A percentile compares a stretch with the other conserved stretches of the same genome.
phyloP scores from a whole-genome alignment of 2,113 vertebrate species.

The Stictonetta naevosa region DNA sequence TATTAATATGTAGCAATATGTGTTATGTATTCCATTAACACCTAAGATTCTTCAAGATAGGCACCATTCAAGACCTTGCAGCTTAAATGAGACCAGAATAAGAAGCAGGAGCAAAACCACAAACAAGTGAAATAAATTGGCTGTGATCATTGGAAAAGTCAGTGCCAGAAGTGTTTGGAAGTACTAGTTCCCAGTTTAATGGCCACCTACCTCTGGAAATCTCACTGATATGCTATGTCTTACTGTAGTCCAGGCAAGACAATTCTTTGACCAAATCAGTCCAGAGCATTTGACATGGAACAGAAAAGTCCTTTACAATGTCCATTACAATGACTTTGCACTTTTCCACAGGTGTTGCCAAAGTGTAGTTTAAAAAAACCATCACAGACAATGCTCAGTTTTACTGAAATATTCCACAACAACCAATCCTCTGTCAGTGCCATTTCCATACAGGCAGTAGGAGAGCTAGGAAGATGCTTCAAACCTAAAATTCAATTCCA shows the following conservation, averaged over 20 bases:
- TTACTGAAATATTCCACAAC: background rate
- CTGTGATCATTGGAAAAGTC: background rate
- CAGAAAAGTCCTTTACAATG: background rate
- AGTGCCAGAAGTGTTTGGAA: background rate
- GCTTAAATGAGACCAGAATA: background rate
- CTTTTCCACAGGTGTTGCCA: background rate
- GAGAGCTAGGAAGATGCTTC: background rate
- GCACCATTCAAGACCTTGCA: background rate
- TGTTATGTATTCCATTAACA: background rate
- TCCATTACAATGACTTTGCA: background rate
- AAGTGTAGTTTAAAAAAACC: background rate
- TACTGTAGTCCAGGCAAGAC: background rate
- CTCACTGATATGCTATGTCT: background rate
- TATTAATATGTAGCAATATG: background rate
- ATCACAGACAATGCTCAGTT: background rate
- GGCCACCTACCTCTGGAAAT: background rate
- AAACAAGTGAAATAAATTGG: background rate
- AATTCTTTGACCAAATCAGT: background rate
- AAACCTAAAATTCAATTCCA: background rate
- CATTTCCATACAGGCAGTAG: background rate
- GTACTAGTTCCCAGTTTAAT: background rate
- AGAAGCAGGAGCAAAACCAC: background rate
- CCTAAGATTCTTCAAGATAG: background rate
- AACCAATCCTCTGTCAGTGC: background rate
- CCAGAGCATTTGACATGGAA: background rate